A percentile compares a stretch with the other conserved stretches of the same genome.
These are phyloP conservation scores for Sitta carolinensis DNA, from an alignment of 2,797 vertebrate species.

Conservation along the genomic window DNA sequence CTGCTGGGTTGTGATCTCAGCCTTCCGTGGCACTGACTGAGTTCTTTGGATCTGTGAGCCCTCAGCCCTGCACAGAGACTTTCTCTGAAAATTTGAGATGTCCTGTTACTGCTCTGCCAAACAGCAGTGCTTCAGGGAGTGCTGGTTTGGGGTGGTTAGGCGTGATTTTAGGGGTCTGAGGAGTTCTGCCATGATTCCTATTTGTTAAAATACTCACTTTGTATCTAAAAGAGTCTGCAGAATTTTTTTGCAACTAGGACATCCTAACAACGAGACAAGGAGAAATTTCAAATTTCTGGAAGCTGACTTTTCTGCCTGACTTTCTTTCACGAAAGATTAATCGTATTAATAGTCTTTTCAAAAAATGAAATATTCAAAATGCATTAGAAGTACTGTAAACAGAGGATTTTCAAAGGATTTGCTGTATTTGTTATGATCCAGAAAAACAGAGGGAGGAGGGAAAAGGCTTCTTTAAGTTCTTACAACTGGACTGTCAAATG, in stretches of 20 bases:
- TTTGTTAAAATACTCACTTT: neutral
- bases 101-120: neutral
- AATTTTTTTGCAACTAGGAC: neutral
- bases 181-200: neutral
- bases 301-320: constrained; percentile 39
- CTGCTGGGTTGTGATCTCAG: neutral
- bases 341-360: constrained; percentile 26
- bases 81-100: neutral
- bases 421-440: neutral
- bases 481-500: neutral
- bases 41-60: neutral
- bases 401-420: neutral
- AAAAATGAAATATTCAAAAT: constrained; percentile 59
- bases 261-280: neutral
- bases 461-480: neutral
- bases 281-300: constrained; percentile 45
- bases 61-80: neutral
- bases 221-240: neutral
- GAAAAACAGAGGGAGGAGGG: neutral
- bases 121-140: neutral
- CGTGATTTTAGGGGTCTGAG: neutral
- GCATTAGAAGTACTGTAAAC: neutral
- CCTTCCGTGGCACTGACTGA: neutral
- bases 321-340: constrained; percentile 47
- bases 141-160: neutral